Base-by-base conservation (phyloP, 2,113 vertebrate genomes). In the Mesoclemmys tuberculata region DNA sequence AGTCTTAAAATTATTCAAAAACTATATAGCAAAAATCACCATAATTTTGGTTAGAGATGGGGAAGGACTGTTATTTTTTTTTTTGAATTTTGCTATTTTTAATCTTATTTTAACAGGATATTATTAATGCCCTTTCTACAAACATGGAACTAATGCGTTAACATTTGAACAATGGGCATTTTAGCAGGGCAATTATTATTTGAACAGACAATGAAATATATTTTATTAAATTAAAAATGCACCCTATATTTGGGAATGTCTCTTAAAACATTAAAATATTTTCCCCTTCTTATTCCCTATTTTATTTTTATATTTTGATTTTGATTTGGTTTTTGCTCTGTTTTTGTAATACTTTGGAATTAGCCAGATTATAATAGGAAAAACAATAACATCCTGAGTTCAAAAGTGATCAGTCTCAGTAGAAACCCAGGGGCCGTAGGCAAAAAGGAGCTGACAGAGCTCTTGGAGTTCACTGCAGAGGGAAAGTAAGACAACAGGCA, bases 321-420 rank as follows among this genome's bases (percentile, higher is more conserved):
- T 74, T 74, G 9, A 38, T 41, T 44, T 74, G 19, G 2, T 11
- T 74, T 74, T 74, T 3, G 1, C 2, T n/a, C 2, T 0, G 19
- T 85, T 71, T 64, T 54, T 55, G 9, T 41, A 83, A 58, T 56
- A 58, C 51, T 19, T 5, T 49, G 18, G 13, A 24, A 1, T 68
- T 46, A 84, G 10, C 13, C 54, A 49, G 41, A 29, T 10, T 51
- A 27, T 27, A 79, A n/a, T 38, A 64, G 82, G 68, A 74, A 80
- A 9, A 10, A 87, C 4, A 74, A 46, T 4, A 84, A 24, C 2
- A 55, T 54, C 5, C 2, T 26, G 26, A 87, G 8, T 1, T 1
- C 87, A 26, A 91, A 27, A 74, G 11, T 9, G 22, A 41, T 38
- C 71, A 74, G 38, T 22, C 18, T 74, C 38, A 41, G 8, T 21